Conservation (phyloP, 92 coral and sea anemone species). For the Parazoanthus swiftii region DNA sequence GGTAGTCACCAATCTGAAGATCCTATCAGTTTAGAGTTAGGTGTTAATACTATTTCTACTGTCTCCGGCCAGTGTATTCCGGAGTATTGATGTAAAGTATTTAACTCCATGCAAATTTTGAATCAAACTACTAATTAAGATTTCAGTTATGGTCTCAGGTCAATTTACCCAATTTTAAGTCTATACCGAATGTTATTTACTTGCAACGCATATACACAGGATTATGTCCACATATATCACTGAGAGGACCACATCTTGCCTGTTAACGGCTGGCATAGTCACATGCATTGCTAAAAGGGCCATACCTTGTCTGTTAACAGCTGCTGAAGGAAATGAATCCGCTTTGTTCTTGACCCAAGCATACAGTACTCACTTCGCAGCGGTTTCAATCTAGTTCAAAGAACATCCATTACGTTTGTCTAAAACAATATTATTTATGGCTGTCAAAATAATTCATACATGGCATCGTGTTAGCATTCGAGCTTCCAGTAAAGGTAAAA, state of each 20-base stretch:
- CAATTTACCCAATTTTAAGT: no score
- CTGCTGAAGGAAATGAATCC: conserved; percentile 66
- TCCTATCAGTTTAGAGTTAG: conserved; percentile 1
- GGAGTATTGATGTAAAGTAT: no score
- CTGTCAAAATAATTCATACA: no score
- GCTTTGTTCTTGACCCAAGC: conserved; percentile 61
- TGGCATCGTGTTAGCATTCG: not conserved
- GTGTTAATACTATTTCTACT: not conserved
- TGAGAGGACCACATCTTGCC: not conserved
- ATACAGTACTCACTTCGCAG: conserved; percentile 62
- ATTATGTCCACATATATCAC: no score
- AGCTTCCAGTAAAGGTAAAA: not conserved
- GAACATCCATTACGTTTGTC: not conserved
- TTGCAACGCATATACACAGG: not conserved
- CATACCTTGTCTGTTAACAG: conserved; percentile 73
- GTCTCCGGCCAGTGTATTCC: no score
- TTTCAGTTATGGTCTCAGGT: no score
- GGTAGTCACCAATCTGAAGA: conserved; percentile 7
- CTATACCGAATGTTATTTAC: no score
- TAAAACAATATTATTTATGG: not conserved
- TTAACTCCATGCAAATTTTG: no score
- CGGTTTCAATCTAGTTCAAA: conserved; percentile 59
- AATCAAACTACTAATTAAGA: no score
- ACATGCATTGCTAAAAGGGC: no score
- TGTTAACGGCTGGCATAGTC: not conserved